Evolutionary conservation across 2,113 vertebrate species (phyloP).

Genomic region (Grammomys dolichurus): DNA sequence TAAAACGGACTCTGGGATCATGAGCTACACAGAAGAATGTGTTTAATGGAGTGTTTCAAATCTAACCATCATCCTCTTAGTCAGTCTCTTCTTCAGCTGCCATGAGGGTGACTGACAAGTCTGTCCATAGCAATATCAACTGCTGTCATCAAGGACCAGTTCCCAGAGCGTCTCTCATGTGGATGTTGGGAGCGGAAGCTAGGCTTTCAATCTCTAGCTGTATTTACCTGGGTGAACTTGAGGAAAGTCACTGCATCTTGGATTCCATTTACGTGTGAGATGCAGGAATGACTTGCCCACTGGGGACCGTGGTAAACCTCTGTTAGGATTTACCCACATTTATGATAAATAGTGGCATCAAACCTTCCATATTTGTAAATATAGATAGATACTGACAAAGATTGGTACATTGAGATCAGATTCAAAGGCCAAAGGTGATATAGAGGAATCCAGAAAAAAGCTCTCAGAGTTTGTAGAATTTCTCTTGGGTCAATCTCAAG

Average conservation of each 20-base stretch:
- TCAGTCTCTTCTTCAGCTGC: neutral
- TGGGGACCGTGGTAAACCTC: neutral
- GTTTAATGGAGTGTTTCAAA: neutral
- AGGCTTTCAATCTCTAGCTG: neutral
- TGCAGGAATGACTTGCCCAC: neutral
- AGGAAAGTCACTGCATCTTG: neutral
- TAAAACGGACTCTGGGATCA: neutral
- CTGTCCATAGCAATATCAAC: neutral
- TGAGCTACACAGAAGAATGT: neutral
- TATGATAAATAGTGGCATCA: neutral
- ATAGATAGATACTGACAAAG: neutral
- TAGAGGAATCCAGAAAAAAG: neutral
- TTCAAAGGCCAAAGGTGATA: neutral
- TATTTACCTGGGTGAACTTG: neutral
- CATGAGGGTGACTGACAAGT: neutral
- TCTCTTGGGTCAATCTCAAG: neutral
- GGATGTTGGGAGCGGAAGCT: neutral
- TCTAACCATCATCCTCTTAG: slow-evolving; percentile 16
- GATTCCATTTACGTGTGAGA: neutral
- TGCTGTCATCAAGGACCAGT: neutral
- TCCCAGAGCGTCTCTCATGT: neutral
- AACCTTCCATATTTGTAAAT: neutral
- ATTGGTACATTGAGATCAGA: neutral
- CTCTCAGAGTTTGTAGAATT: neutral
- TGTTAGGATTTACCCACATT: neutral